These are phyloP conservation scores for Apodemus sylvaticus DNA, from an alignment of 2,113 vertebrate species.

Conservation along the genomic window DNA sequence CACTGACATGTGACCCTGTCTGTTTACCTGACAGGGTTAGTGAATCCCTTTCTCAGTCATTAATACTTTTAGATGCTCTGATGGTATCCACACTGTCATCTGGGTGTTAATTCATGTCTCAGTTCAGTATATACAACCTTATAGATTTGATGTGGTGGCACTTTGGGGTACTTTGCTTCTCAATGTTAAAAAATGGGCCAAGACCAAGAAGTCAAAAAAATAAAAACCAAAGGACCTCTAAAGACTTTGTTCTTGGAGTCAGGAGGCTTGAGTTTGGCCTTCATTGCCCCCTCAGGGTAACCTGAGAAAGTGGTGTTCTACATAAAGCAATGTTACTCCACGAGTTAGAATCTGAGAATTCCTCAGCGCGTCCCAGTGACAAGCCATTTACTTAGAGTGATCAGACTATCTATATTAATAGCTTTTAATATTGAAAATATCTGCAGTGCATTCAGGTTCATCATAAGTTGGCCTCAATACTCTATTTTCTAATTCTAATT, in stretches of 20 bases:
- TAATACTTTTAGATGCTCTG: not conserved
- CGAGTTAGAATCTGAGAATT: not conserved
- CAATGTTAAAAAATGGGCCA: not conserved
- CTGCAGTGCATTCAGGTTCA: not conserved
- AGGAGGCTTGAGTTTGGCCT: not conserved
- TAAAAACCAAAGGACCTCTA: not conserved
- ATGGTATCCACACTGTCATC: not conserved
- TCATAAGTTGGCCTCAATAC: not conserved
- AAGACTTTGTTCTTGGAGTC: not conserved
- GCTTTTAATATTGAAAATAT: not conserved
- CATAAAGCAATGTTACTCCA: not conserved
- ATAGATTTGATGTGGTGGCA: not conserved
- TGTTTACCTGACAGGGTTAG: not conserved
- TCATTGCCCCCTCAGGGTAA: not conserved
- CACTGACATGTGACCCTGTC: not conserved
- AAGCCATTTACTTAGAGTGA: not conserved
- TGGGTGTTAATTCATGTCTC: not conserved
- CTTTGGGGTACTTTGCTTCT: not conserved
- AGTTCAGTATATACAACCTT: not conserved
- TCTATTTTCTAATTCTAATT: slow-evolving; percentile 41
- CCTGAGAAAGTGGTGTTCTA: not conserved
- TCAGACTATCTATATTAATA: not conserved
- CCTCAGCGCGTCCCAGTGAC: not conserved
- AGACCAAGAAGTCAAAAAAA: not conserved
- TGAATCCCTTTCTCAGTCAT: not conserved